Conservation (phyloP, 2,888 invertebrate species). For the Acrobasis repandana region DNA sequence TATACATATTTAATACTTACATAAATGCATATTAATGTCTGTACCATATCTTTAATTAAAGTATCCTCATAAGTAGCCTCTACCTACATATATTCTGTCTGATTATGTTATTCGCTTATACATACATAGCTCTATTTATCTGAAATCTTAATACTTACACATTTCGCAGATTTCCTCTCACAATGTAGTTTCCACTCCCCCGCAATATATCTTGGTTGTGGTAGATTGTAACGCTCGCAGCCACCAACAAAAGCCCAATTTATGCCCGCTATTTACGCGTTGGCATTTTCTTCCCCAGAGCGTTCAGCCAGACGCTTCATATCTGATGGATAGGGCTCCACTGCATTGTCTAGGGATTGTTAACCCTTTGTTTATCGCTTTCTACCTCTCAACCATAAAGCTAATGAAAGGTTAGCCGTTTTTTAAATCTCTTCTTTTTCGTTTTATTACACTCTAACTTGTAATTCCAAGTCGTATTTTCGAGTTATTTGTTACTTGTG, state of each 20-base stretch:
- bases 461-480: conserved; percentile 4
- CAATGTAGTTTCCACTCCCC: conserved; percentile 13
- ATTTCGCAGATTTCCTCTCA: not conserved
- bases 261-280: conserved; percentile 47
- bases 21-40: too few relatives aligned
- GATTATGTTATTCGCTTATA: too few relatives aligned
- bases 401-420: conserved; percentile 39
- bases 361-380: conserved; percentile 43
- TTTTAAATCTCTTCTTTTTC: conserved; percentile 36
- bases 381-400: conserved; percentile 38
- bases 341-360: conserved; percentile 56
- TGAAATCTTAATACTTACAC: not conserved
- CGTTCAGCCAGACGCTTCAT: conserved; percentile 46
- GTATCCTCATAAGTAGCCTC: too few relatives aligned
- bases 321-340: conserved; percentile 56
- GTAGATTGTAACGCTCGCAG: conserved; percentile 18
- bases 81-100: too few relatives aligned
- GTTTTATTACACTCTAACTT: conserved; percentile 18
- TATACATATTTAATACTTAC: too few relatives aligned
- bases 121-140: too few relatives aligned
- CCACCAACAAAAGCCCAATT: conserved; percentile 47
- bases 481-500: conserved; percentile 15
- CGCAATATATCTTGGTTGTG: conserved; percentile 14
- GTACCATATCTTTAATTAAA: too few relatives aligned
- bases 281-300: conserved; percentile 41